A percentile compares a stretch with the other conserved stretches of the same genome.
Conservation (phyloP, 1,140 invertebrate species). For the Drosophila yakuba region DNA sequence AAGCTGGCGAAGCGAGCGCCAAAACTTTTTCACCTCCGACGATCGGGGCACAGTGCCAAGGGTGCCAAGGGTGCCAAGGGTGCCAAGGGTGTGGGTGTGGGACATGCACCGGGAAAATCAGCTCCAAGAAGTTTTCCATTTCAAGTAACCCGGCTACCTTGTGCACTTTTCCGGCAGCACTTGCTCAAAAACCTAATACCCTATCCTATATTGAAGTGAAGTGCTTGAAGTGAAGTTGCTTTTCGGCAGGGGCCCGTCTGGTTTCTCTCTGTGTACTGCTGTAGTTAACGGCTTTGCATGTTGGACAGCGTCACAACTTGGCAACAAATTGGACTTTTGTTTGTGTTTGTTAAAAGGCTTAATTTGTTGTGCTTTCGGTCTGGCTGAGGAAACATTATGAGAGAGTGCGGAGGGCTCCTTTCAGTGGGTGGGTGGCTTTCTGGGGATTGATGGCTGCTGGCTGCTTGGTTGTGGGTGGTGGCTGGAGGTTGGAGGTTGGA, state of each 20-base stretch:
- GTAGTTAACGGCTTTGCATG: conserved; percentile 74
- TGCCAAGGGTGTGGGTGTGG: conserved; percentile 18
- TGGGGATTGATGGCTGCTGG: not conserved
- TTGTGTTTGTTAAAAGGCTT: conserved; percentile 82
- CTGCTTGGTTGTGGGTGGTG: conserved; percentile 5
- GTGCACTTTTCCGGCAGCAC: too few relatives aligned
- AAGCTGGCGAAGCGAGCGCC: conserved; percentile 26
- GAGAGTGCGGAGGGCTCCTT: conserved; percentile 11
- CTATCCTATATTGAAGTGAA: too few relatives aligned
- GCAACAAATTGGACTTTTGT: conserved; percentile 82
- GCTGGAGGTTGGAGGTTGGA: too few relatives aligned
- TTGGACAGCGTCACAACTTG: conserved; percentile 74
- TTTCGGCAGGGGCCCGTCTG: too few relatives aligned
- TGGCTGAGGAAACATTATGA: conserved; percentile 67
- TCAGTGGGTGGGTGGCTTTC: conserved; percentile 6
- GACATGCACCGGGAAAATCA: not conserved
- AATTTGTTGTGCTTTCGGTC: conserved; percentile 76
- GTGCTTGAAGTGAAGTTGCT: too few relatives aligned
- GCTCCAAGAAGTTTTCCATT: too few relatives aligned
- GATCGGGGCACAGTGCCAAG: conserved; percentile 13
- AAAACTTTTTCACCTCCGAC: conserved; percentile 56
- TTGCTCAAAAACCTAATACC: too few relatives aligned
- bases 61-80: conserved; percentile 12
- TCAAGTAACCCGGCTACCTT: too few relatives aligned
- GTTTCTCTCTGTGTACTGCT: conserved; percentile 15